Conservation (phyloP, 2,888 invertebrate genomes). For the Baccha elongata region DNA sequence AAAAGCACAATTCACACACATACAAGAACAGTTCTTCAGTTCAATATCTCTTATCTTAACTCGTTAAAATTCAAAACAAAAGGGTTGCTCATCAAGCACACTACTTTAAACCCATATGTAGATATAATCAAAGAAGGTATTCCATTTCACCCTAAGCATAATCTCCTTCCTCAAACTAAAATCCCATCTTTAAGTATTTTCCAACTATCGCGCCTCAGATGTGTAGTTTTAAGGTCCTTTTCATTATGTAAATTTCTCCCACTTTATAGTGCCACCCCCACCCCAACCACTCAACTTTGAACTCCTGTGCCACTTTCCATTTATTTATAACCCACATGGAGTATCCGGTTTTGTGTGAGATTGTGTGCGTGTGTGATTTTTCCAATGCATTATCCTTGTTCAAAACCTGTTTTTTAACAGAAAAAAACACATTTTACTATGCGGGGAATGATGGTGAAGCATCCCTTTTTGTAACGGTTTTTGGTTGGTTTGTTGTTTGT, state of each 20-base stretch:
- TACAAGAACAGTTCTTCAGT: background rate
- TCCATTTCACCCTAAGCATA: background rate
- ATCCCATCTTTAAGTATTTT: slow-evolving; percentile 54
- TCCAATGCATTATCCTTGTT: slow-evolving; percentile 71
- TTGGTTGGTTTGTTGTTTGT: slow-evolving; percentile 72
- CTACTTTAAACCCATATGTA: slow-evolving; percentile 61
- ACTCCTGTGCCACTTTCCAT: slow-evolving; percentile 53
- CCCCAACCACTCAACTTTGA: background rate
- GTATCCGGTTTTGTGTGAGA: slow-evolving; percentile 12
- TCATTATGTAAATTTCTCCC: slow-evolving; percentile 71
- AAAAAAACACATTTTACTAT: slow-evolving; percentile 38
- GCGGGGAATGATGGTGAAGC: slow-evolving; percentile 53
- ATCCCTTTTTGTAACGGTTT: slow-evolving; percentile 73
- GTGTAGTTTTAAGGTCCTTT: slow-evolving; percentile 55
- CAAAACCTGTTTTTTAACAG: slow-evolving; percentile 62
- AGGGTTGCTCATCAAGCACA: slow-evolving; percentile 21
- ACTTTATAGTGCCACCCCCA: slow-evolving; percentile 7
- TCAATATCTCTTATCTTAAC: slow-evolving; percentile 33
- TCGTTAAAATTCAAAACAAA: slow-evolving; percentile 48
- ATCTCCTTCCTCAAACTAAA: background rate
- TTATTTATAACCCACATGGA: slow-evolving; percentile 70
- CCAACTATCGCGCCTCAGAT: slow-evolving; percentile 60
- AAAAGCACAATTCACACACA: slow-evolving; percentile 19
- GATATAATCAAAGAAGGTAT: slow-evolving; percentile 51
- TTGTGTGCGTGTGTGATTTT: slow-evolving; percentile 56